Evolutionary conservation across 1,140 invertebrate genomes (phyloP).

Genomic region (Alviniconcha marisindica): DNA sequence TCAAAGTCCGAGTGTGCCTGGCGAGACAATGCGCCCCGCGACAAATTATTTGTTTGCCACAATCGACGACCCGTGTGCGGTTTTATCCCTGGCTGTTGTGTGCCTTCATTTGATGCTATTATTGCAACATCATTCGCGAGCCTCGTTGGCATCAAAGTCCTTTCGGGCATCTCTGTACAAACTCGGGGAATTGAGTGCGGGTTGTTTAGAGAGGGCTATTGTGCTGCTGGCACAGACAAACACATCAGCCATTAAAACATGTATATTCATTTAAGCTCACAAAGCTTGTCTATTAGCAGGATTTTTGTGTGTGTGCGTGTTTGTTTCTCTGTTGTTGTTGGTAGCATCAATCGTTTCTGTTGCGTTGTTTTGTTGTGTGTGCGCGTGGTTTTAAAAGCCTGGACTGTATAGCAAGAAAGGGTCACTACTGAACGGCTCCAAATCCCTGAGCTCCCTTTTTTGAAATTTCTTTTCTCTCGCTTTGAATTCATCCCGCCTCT

Average conservation of each 20-base stretch:
- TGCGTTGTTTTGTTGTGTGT: no score
- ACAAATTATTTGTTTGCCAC: constrained; percentile 34
- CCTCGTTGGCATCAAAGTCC: background rate
- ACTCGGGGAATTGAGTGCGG: background rate
- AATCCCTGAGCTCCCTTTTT: background rate
- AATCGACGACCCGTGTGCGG: background rate
- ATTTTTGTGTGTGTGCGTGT: background rate
- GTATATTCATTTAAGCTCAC: constrained; percentile 34
- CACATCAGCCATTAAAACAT: constrained; percentile 32
- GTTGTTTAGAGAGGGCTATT: constrained; percentile 22
- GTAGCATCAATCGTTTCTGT: no score
- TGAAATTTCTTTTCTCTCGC: background rate
- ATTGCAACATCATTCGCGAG: constrained; percentile 13
- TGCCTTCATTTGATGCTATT: constrained; percentile 35
- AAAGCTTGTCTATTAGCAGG: constrained; percentile 23
- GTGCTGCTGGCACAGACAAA: constrained; percentile 7
- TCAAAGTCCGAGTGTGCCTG: background rate
- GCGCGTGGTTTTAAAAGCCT: no score
- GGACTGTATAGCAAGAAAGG: no score
- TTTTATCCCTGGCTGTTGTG: constrained; percentile 13
- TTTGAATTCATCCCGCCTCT: background rate
- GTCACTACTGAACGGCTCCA: no score
- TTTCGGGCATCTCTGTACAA: background rate
- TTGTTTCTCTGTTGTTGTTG: no score
- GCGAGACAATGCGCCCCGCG: background rate